These are phyloP conservation scores for Crotalus viridis DNA, from an alignment of 2,113 vertebrate genomes.

Conservation along the genomic window DNA sequence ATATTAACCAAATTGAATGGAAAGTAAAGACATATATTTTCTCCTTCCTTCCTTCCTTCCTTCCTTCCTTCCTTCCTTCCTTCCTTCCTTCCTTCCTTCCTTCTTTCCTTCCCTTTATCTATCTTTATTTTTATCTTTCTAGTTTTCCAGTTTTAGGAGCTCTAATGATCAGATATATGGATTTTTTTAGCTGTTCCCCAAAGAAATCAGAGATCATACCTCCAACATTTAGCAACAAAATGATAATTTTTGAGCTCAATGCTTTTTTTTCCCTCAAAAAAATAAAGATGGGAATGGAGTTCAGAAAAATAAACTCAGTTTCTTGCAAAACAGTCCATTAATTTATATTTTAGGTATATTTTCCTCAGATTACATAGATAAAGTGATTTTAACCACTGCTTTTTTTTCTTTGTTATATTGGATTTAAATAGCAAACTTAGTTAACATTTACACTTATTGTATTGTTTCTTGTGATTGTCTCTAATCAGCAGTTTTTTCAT, in stretches of 20 bases:
- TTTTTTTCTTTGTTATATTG: background rate
- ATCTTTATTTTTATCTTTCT: background rate
- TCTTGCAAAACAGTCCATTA: background rate
- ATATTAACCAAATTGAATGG: background rate
- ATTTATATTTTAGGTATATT: background rate
- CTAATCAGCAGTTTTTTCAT: background rate
- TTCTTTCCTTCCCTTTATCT: no score
- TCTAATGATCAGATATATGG: background rate
- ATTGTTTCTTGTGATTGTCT: background rate
- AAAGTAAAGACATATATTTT: background rate
- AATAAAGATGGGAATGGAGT: background rate
- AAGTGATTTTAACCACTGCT: conserved; percentile 12
- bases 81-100: no score
- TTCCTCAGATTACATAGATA: background rate
- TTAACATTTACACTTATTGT: background rate
- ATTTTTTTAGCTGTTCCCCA: background rate
- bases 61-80: no score
- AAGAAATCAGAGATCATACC: background rate
- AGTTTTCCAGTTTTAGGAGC: background rate
- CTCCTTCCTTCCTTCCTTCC: no score
- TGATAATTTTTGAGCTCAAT: background rate
- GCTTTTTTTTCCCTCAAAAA: background rate
- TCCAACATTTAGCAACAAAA: background rate
- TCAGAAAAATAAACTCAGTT: background rate
- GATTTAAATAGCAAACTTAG: background rate